Conservation (phyloP, 2,888 invertebrate species). For the Choreutis nemorana region DNA sequence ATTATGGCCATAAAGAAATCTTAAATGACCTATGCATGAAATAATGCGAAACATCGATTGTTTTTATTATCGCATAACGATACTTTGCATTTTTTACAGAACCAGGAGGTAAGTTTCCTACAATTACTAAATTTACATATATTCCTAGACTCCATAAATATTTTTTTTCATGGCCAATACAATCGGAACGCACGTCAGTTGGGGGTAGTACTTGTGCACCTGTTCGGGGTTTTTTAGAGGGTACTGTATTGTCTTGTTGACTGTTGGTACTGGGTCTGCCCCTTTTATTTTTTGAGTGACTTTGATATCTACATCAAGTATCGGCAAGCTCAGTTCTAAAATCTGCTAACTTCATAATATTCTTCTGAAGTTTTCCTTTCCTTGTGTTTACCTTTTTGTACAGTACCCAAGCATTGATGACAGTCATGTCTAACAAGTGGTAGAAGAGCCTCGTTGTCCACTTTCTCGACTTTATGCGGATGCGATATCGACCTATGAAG, state of each 20-base stretch:
- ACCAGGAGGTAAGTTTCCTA: too few relatives aligned
- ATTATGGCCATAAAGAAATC: too few relatives aligned
- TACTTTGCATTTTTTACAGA: too few relatives aligned
- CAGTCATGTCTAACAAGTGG: conserved; percentile 21
- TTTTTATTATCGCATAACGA: too few relatives aligned
- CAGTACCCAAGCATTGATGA: conserved; percentile 24
- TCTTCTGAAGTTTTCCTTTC: conserved; percentile 18
- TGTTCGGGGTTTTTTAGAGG: conserved; percentile 10
- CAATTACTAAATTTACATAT: conserved; percentile 19
- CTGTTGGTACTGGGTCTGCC: conserved; percentile 19
- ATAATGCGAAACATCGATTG: too few relatives aligned
- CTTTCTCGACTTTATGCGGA: conserved; percentile 19
- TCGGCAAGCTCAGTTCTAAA: conserved; percentile 22
- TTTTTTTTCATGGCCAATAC: conserved; percentile 20
- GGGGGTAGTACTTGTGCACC: conserved; percentile 1
- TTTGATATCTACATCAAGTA: conserved; percentile 10
- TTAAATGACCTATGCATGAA: too few relatives aligned
- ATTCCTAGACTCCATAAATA: conserved; percentile 19
- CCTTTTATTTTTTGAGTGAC: conserved; percentile 18
- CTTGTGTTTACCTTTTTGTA: conserved; percentile 21
- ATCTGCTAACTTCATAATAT: conserved; percentile 21
- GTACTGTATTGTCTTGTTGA: conserved; percentile 16
- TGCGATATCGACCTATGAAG: conserved; percentile 20
- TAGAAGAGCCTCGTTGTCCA: conserved; percentile 20
- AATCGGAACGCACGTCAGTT: conserved; percentile 15